Evolutionary conservation across 2,888 invertebrate genomes (phyloP).

Genomic region (Isotomurus palustris): DNA sequence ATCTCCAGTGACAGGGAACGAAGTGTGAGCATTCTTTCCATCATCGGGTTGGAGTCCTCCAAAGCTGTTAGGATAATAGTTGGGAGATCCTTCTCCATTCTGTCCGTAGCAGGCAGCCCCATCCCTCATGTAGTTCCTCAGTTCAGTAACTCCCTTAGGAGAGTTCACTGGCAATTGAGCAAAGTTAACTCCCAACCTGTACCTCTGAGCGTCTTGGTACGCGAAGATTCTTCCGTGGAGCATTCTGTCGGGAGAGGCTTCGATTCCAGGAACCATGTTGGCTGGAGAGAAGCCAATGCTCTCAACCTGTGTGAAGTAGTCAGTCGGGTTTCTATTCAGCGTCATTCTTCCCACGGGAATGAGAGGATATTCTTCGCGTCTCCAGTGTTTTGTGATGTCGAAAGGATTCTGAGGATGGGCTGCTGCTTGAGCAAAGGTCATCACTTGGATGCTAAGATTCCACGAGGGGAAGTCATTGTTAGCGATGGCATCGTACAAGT

Average conservation of each 20-base stretch:
- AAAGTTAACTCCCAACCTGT: constrained; percentile 86
- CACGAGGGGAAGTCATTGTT: constrained; percentile 20
- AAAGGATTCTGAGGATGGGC: constrained; percentile 21
- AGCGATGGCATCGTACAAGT: constrained; percentile 30
- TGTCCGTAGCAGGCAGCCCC: constrained; percentile 62
- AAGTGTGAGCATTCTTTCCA: constrained; percentile 60
- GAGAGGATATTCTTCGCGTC: constrained; percentile 19
- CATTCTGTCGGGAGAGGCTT: constrained; percentile 24
- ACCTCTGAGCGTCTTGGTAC: constrained; percentile 86
- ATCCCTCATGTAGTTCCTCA: constrained; percentile 82
- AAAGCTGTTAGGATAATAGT: constrained; percentile 96
- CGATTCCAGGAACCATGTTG: constrained; percentile 30
- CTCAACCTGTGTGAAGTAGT: constrained; percentile 26
- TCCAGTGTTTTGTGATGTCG: constrained; percentile 29
- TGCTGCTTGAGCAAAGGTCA: constrained; percentile 26
- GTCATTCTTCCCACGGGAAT: constrained; percentile 24
- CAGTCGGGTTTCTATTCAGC: constrained; percentile 14
- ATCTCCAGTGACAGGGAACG: constrained; percentile 65
- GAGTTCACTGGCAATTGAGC: constrained; percentile 93
- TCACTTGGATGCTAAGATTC: constrained; percentile 26
- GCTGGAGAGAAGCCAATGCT: constrained; percentile 20
- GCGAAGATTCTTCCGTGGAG: constrained; percentile 25
- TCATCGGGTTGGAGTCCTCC: constrained; percentile 72
- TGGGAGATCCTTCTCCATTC: constrained; percentile 84
- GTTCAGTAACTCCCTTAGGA: constrained; percentile 63